Percentiles rank a stretch among this genome's conserved stretches.
phyloP scores from a whole-genome alignment of 2,797 vertebrate species.

The Hipposideros larvatus region DNA sequence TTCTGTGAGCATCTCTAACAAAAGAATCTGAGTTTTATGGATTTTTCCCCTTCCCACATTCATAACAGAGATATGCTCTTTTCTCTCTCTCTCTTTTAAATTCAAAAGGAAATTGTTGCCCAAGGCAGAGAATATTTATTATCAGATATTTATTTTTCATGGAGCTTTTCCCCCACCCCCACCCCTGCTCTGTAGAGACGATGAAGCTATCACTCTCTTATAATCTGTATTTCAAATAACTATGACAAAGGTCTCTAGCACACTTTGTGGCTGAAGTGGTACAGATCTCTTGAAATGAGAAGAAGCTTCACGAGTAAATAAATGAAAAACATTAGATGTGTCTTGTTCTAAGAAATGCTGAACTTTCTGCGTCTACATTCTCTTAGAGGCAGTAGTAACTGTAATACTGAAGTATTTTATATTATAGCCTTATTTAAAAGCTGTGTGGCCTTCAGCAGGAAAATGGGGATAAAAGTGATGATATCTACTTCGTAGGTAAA shows the following conservation, averaged over 20 bases:
- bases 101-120: conserved; percentile 40
- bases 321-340: background rate
- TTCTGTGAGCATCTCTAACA: conserved; percentile 42
- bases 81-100: conserved; percentile 25
- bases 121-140: conserved; percentile 21
- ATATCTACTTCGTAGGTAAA: background rate
- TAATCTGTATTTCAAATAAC: conserved; percentile 20
- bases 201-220: background rate
- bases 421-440: background rate
- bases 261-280: background rate
- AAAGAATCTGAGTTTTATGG: background rate
- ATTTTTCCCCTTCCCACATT: background rate
- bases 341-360: background rate
- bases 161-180: background rate
- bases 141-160: conserved; percentile 18
- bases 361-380: background rate
- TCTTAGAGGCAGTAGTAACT: background rate
- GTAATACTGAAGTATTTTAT: background rate
- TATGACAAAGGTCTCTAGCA: background rate
- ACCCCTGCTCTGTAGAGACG: background rate
- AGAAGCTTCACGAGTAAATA: background rate
- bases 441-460: background rate
- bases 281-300: conserved; percentile 5
- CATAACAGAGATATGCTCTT: background rate
- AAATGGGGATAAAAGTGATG: background rate